Evolutionary conservation across 1,140 invertebrate species (phyloP).

Genomic region (Drosophila yakuba): DNA sequence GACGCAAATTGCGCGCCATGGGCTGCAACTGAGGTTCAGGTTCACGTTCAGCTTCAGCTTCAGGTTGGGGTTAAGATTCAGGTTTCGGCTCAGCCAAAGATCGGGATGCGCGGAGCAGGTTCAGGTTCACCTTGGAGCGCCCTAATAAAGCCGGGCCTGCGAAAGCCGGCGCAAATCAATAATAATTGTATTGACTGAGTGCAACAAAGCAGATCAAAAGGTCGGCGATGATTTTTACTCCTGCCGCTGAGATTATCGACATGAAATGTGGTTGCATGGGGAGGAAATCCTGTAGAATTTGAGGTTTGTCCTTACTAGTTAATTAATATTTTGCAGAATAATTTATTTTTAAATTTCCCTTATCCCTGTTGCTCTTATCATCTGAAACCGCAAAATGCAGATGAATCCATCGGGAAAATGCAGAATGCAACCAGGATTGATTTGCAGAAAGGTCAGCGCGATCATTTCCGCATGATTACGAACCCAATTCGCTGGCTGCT

Average conservation of each 20-base stretch:
- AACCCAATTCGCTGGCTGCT: conserved; percentile 63
- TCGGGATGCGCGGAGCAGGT: conserved; percentile 33
- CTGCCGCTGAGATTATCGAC: conserved; percentile 28
- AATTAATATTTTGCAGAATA: too few relatives aligned
- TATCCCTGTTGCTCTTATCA: too few relatives aligned
- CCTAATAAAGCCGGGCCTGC: conserved; percentile 36
- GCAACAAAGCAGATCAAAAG: conserved; percentile 74
- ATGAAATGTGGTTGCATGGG: conserved; percentile 11
- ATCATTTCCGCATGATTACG: conserved; percentile 84
- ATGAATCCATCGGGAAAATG: neutral
- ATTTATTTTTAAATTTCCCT: too few relatives aligned
- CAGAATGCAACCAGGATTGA: conserved; percentile 27
- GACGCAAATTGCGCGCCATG: conserved; percentile 61
- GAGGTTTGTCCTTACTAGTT: neutral
- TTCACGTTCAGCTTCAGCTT: neutral
- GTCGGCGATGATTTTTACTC: conserved; percentile 52
- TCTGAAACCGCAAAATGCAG: too few relatives aligned
- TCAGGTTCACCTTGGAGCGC: conserved; percentile 54
- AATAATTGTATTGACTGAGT: conserved; percentile 80
- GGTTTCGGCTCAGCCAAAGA: conserved; percentile 14
- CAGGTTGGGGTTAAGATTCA: conserved; percentile 29
- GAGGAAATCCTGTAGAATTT: neutral
- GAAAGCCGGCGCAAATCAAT: conserved; percentile 70
- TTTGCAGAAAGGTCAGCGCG: conserved; percentile 77
- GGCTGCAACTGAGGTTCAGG: conserved; percentile 16